Evolutionary conservation across 1,140 invertebrate species (phyloP), one percentile per base, ranked within the genome.

Genomic region (Lethrus apterus): DNA sequence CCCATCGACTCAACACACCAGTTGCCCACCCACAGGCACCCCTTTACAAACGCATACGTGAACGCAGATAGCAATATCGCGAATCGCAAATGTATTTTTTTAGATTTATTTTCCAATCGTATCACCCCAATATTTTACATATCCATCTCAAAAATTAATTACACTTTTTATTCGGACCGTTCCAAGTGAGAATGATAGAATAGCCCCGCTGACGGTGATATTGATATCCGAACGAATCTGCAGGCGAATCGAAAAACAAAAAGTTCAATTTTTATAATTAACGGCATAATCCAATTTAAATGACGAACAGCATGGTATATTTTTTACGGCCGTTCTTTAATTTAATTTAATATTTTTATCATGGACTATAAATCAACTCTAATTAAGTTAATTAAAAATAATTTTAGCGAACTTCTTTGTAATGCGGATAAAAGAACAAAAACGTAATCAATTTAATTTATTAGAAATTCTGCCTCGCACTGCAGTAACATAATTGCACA

Each of bases 341-440:
- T 64, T 64, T 60, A 58, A 64, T 66, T 64, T 63, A 61, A 63
- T 65, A 65, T 65, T 66, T 64, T 65, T 63, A 64, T 64, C 61
- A 54, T 52, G 31, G 51, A 58, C 61, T 62, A 65, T 66, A 65
- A 66, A 65, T 66, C 64, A 64, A 62, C 61, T 57, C 57, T 64
- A 66, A 66, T 66, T 66, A 63, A 64, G 44, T 66, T 65, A 65
- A 66, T 65, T 66, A 63, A 65, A 66, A 66, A 64, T 63, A 63
- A 64, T 66, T 66, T 64, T 46, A 54, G 52, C 55, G 45, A 57
- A 55, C 36, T 56, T 59, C 54, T 60, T 58, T 54, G 50, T 56
- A 50, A 51, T 52, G 41, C 48, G 54, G 29, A 51, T 48, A 54
- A 55, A 58, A 56, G 53, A 55, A 58, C 30, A 53, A 52, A 49